phyloP scores from a whole-genome alignment of 2,797 vertebrate species.

The Euthynnus affinis region DNA sequence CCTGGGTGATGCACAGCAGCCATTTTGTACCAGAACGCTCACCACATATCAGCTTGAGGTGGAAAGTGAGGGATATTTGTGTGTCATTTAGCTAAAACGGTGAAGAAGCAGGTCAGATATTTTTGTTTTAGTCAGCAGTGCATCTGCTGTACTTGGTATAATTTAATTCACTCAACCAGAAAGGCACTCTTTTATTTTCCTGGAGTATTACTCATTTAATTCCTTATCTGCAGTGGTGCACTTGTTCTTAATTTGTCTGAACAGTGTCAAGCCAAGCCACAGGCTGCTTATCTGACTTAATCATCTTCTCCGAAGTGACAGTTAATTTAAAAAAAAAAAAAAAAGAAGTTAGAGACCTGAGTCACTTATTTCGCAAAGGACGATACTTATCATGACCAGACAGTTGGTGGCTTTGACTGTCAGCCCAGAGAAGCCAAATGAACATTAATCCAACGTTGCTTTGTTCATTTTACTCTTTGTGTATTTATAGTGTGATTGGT shows the following conservation, averaged over 20 bases:
- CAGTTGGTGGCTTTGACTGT: neutral
- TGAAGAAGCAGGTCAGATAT: constrained; percentile 16
- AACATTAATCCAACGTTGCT: neutral
- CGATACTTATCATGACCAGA: constrained; percentile 11
- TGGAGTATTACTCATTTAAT: neutral
- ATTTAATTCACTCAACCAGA: neutral
- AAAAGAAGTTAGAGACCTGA: no score
- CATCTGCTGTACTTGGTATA: neutral
- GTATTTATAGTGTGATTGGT: no score
- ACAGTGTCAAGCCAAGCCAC: neutral
- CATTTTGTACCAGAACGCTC: no score
- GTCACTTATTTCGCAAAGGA: constrained; percentile 18
- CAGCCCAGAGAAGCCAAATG: neutral
- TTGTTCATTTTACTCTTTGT: no score
- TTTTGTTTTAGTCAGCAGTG: neutral
- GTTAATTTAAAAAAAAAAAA: constrained; percentile 26
- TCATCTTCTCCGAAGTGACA: constrained; percentile 14
- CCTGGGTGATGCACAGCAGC: no score
- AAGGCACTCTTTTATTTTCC: neutral
- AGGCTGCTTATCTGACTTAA: constrained; percentile 17
- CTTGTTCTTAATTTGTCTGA: constrained; percentile 26
- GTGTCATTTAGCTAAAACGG: constrained; percentile 20
- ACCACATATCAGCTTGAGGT: no score
- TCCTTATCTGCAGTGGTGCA: constrained; percentile 35
- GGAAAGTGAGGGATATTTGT: neutral